Percentiles rank a stretch among this genome's conserved stretches.
Conservation (phyloP, 2,113 vertebrate genomes). For the Regulus satrapa region DNA sequence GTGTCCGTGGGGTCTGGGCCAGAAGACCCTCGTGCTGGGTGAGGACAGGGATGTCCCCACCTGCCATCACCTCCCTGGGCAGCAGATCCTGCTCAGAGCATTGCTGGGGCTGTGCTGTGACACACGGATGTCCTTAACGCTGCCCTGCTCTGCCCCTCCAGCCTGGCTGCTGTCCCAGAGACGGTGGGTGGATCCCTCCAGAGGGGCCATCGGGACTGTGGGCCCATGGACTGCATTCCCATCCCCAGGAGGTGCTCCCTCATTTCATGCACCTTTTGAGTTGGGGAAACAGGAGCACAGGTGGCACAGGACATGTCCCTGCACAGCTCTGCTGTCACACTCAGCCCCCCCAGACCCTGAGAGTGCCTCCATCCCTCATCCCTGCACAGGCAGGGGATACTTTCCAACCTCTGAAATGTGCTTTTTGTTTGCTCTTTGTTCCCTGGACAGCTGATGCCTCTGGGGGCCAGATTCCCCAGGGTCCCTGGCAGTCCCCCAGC, state of each 20-base stretch:
- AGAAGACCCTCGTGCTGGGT: background rate
- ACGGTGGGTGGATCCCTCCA: accelerated
- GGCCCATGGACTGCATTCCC: background rate
- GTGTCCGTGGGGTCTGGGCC: accelerated
- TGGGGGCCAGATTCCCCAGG: background rate
- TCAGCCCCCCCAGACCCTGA: background rate
- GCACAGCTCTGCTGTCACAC: background rate
- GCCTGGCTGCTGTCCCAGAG: background rate
- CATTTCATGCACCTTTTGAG: background rate
- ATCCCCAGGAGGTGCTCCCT: background rate
- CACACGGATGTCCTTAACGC: accelerated
- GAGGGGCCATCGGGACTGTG: background rate
- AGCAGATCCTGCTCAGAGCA: background rate
- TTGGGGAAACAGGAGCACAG: accelerated
- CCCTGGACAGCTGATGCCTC: background rate
- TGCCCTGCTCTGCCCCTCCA: background rate
- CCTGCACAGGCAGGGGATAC: accelerated
- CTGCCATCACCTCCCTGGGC: background rate
- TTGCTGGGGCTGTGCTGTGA: background rate
- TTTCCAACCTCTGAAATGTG: background rate
- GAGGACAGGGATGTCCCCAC: background rate
- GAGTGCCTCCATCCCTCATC: background rate
- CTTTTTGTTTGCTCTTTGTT: background rate
- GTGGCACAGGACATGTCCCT: background rate
- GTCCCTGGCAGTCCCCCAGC: background rate